Base-by-base conservation (phyloP, 2,797 vertebrate genomes). In the Silurus lanzhouensis region DNA sequence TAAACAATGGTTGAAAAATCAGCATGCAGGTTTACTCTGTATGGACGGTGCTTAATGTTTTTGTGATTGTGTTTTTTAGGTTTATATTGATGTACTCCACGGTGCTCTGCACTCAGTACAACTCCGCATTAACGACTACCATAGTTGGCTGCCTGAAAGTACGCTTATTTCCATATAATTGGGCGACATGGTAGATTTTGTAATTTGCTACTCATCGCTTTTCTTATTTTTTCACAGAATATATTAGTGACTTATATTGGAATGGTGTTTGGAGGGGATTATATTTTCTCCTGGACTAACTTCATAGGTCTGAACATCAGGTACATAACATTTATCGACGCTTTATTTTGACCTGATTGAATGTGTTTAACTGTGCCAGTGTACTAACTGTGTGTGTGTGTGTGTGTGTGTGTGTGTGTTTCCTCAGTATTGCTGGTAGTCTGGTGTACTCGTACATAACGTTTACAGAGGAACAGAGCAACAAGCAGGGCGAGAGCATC, bases 141-240 rank as follows among this genome's bases (percentile, higher is more conserved):
- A 99, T 99, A 58, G 95, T 99, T 71, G 98, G 98, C 86, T 99
- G 98, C 86, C 95, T 99, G 90, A 99, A 99, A 95, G 98, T 98
- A 85, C 91, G 95, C 58, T 22, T 10, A 6, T 31, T 44, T 52
- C n/a, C 10, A 17, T 46, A 12, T 12, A 5, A 13, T 0, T 2
- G 13, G 4, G 9, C 25, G 44, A 52, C 4, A 60, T 13, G 15
- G 14, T 13, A 5, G n/a, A 46, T 60, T n/a, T 52, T 80, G 9
- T 48, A 22, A 44, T 48, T 71, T 71, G 10, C 77, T 15, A 14
- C 57, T 81, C 6, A 78, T 15, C 22, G 58, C 48, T 19, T 78
- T 48, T n/a, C 12, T 27, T 9, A n/a, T 61, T 63, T 20, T 82
- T 81, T 84, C 90, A 79, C 94, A 99, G 98, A 99, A 99, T 92